Percentiles rank a stretch among this genome's conserved stretches.
Conservation (phyloP, 1,140 invertebrate species). For the Solenopsis invicta region DNA sequence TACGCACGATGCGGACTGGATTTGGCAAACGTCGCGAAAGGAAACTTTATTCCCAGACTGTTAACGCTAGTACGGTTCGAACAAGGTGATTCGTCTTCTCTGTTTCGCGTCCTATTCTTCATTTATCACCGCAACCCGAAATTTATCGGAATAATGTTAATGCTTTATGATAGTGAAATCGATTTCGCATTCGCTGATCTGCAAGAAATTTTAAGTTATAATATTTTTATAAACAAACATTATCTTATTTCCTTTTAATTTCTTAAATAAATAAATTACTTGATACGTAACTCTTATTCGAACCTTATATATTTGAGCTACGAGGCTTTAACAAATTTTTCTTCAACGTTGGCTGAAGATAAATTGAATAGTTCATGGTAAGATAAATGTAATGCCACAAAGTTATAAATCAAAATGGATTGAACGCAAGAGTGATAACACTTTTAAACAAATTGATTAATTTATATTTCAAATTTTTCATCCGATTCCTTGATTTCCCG, state of each 20-base stretch:
- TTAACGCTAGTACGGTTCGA: constrained; percentile 56
- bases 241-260: not conserved
- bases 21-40: constrained; percentile 70
- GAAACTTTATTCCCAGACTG: constrained; percentile 66
- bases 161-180: constrained; percentile 3
- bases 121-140: constrained; percentile 38
- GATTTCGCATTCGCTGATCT: not conserved
- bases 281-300: not conserved
- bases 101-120: constrained; percentile 43
- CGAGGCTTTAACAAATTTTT: not conserved
- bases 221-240: constrained; percentile 6
- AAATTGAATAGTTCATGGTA: not conserved
- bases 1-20: constrained; percentile 66
- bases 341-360: not conserved
- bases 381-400: not conserved
- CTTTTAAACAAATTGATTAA: constrained; percentile 10
- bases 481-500: constrained; percentile 11
- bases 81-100: constrained; percentile 46
- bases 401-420: not conserved
- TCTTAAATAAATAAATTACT: constrained; percentile 14
- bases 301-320: not conserved
- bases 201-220: not conserved
- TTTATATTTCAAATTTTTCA: not conserved
- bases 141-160: not conserved
- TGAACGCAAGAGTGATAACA: not conserved